These are phyloP conservation scores for Apoda limacodes DNA, from an alignment of 2,888 invertebrate genomes.

Conservation along the genomic window DNA sequence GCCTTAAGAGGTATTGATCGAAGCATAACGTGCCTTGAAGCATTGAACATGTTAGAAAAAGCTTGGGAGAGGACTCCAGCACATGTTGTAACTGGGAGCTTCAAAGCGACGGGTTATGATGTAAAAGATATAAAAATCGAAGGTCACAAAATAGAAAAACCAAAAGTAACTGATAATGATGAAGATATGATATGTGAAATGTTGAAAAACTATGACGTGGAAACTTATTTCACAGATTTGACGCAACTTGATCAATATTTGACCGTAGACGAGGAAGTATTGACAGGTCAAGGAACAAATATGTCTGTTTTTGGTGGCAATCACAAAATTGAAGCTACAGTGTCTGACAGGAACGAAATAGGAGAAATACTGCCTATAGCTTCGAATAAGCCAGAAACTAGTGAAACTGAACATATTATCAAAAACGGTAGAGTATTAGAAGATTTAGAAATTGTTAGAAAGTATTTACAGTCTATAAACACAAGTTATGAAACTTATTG, in stretches of 20 bases:
- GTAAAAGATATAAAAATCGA: constrained; percentile 14
- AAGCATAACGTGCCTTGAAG: constrained; percentile 32
- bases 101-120: constrained; percentile 29
- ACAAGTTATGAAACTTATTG: constrained; percentile 24
- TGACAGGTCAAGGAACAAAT: constrained; percentile 35
- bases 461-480: constrained; percentile 24
- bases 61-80: constrained; percentile 29
- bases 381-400: constrained; percentile 25
- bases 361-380: constrained; percentile 27
- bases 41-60: constrained; percentile 29
- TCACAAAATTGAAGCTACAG: constrained; percentile 24
- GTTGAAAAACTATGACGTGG: constrained; percentile 30
- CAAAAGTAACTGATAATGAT: constrained; percentile 25
- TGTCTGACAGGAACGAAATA: constrained; percentile 17
- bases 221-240: constrained; percentile 27
- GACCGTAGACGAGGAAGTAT: constrained; percentile 33
- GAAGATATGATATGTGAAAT: constrained; percentile 27
- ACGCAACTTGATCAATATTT: constrained; percentile 29
- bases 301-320: constrained; percentile 35
- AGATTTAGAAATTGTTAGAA: constrained; percentile 29
- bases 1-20: constrained; percentile 28
- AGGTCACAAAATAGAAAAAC: constrained; percentile 11
- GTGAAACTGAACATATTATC: constrained; percentile 24
- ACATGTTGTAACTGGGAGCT: constrained; percentile 26
- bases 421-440: constrained; percentile 25